Conservation (phyloP, 2,113 vertebrate species). For the Aptenodytes patagonicus region DNA sequence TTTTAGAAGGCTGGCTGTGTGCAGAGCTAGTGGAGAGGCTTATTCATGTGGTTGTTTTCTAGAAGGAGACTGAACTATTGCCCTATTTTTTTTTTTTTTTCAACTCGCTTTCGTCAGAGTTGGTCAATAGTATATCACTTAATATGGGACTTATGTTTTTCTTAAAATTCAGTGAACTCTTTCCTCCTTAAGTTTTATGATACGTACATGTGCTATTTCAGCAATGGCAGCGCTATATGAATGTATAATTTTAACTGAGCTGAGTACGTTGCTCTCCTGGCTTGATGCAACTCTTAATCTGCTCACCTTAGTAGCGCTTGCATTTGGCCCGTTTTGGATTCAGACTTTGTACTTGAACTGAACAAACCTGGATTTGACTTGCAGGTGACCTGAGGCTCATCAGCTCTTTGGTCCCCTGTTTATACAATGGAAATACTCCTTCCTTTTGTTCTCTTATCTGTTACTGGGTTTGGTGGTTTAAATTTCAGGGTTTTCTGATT, state of each 20-base stretch:
- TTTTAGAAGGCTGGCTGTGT: not conserved
- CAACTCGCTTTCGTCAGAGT: not conserved
- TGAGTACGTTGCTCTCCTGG: not conserved
- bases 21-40: not conserved
- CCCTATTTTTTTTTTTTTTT: not conserved
- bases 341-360: not conserved
- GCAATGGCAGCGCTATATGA: not conserved
- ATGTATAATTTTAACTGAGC: not conserved
- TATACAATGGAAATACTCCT: not conserved
- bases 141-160: fast-evolving
- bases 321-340: not conserved
- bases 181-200: not conserved
- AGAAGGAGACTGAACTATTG: not conserved
- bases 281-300: not conserved
- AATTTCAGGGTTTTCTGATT: not conserved
- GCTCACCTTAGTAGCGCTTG: not conserved
- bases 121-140: fast-evolving
- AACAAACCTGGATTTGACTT: not conserved
- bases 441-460: not conserved
- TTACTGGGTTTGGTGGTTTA: not conserved
- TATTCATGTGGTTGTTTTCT: not conserved
- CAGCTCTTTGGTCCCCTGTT: not conserved
- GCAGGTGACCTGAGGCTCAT: not conserved
- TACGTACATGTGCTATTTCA: fast-evolving
- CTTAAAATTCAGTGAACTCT: too few relatives aligned